Percentiles rank a stretch among this genome's conserved stretches.
These are phyloP conservation scores for Chlorops oryzae DNA, from an alignment of 1,140 invertebrate genomes.

Conservation along the genomic window DNA sequence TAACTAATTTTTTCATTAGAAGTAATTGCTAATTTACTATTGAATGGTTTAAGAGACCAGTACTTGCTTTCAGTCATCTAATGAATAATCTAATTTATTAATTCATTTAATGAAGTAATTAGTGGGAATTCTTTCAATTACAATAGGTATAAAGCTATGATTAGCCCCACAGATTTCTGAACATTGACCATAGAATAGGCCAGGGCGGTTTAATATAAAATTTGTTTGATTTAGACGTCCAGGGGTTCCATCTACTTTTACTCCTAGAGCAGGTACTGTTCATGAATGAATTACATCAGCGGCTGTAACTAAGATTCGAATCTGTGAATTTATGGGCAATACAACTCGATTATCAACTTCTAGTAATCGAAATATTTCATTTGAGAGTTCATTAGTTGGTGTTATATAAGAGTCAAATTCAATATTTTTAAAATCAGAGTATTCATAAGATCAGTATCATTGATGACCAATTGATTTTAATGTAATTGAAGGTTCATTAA, in stretches of 20 bases:
- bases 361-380: constrained; percentile 53
- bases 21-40: constrained; percentile 51
- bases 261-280: constrained; percentile 56
- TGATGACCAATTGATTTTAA: constrained; percentile 61
- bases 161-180: constrained; percentile 73
- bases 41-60: constrained; percentile 52
- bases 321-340: constrained; percentile 53
- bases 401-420: constrained; percentile 63
- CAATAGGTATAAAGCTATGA: constrained; percentile 72
- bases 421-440: constrained; percentile 55
- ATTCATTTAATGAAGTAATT: constrained; percentile 56
- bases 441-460: constrained; percentile 66
- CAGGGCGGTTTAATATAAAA: constrained; percentile 53
- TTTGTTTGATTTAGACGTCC: constrained; percentile 62
- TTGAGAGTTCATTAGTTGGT: constrained; percentile 40
- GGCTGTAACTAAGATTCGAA: constrained; percentile 55
- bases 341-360: constrained; percentile 59
- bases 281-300: constrained; percentile 66
- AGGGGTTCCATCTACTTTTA: constrained; percentile 62
- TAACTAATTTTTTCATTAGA: constrained; percentile 54
- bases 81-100: constrained; percentile 50
- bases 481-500: constrained; percentile 50
- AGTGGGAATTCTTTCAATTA: constrained; percentile 54
- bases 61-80: constrained; percentile 59
- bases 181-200: constrained; percentile 65